Conservation (phyloP, 2,113 vertebrate genomes). For the Porphyrio hochstetteri region DNA sequence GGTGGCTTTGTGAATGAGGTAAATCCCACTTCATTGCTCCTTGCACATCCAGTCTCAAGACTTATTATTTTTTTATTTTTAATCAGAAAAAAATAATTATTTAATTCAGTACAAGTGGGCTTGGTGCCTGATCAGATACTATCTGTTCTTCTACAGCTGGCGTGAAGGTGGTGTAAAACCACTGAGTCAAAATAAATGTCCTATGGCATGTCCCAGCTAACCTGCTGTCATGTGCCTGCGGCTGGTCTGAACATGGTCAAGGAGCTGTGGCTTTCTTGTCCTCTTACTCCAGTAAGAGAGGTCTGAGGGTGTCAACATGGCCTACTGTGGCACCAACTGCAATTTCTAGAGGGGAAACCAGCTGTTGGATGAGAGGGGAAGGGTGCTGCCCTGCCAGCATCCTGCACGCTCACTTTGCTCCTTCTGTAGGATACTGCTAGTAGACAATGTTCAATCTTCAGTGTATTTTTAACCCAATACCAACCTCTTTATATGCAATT, state of each 20-base stretch:
- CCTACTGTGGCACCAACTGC: not conserved
- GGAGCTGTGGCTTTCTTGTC: not conserved
- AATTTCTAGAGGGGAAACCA: not conserved
- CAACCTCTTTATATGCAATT: not conserved
- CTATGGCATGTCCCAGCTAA: not conserved
- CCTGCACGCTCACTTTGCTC: not conserved
- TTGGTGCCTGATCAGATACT: not conserved
- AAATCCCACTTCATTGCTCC: not conserved
- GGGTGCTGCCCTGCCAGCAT: not conserved
- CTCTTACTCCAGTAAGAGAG: not conserved
- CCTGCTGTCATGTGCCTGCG: accelerated
- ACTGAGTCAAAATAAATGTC: not conserved
- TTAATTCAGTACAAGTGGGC: not conserved
- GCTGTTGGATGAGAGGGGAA: not conserved
- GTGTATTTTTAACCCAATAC: not conserved
- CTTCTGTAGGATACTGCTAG: not conserved
- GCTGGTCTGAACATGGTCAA: accelerated
- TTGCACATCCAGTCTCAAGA: not conserved
- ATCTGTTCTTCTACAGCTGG: not conserved
- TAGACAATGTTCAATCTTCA: not conserved
- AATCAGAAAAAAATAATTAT: not conserved
- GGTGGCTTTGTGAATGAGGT: not conserved
- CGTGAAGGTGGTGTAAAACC: not conserved
- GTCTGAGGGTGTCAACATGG: accelerated
- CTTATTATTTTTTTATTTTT: no score